Evolutionary conservation across 2,888 invertebrate species (phyloP), one percentile per base, ranked within the genome.

Genomic region (Penaeus monodon): DNA sequence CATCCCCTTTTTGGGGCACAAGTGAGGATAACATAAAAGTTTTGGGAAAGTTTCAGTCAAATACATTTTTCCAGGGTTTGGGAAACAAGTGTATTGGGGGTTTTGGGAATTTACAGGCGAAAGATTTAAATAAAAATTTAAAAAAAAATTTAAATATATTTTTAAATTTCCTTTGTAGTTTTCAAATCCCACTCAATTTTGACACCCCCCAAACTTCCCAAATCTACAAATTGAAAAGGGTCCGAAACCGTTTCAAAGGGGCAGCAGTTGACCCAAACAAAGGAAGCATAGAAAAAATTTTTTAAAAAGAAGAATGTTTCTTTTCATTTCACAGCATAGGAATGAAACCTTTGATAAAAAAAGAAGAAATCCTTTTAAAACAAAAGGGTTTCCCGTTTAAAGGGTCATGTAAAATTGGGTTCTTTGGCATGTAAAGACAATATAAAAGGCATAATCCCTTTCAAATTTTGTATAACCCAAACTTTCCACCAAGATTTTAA

Each of bases 381-480:
- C 81, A 66, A 77, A 66, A 57, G 82, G n/a, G n/a, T n/a, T 78
- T 86, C 81, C 80, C 77, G 82, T 83, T 63, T 87, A 83, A 83
- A 87, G n/a, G 86, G 83, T 87, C 86, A 79, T 87, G 73, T 78
- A 79, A 77, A 82, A n/a, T n/a, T 87, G 83, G 83, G 83, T 83
- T 87, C 86, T 87, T 87, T 87, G 86, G 86, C 86, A 87, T 87
- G 70, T 82, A 78, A 78, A 78, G 86, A 87, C 82, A 87, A 83
- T 87, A 87, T 78, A 87, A 73, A 83, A 83, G 86, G 86, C 86
- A 87, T 82, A 82, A 83, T 79, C 81, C 78, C 80, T 57, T 81
- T 70, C 77, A n/a, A 76, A 77, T 74, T 70, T 65, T 68, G 64
- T 29, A 80, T 73, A 70, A 79, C 70, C n/a, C n/a, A 81, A 64